A percentile compares a stretch with the other conserved stretches of the same genome.
Conservation (phyloP, 2,888 invertebrate species). For the Agrotis clavis region DNA sequence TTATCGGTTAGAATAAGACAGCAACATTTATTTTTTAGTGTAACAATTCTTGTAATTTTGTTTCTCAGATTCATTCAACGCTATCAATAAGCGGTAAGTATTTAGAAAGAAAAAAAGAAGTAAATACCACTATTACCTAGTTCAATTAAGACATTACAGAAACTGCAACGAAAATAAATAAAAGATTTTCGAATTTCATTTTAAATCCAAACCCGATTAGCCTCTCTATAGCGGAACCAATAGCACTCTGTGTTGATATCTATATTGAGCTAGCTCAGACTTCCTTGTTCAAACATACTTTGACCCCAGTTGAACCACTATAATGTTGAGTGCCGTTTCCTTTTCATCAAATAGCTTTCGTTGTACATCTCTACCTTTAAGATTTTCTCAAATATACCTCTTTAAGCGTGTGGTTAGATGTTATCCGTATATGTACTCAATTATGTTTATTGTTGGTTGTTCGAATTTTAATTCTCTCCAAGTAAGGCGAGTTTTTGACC, state of each 20-base stretch:
- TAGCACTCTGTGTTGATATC: slow-evolving; percentile 3
- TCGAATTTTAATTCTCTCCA: too few relatives aligned
- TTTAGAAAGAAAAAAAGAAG: not conserved
- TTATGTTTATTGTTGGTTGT: too few relatives aligned
- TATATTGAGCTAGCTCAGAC: not conserved
- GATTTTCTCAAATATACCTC: too few relatives aligned
- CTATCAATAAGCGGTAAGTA: too few relatives aligned
- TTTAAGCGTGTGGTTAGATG: too few relatives aligned
- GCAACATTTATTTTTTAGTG: not conserved
- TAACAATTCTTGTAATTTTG: too few relatives aligned
- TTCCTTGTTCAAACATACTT: slow-evolving; percentile 10
- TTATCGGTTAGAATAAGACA: not conserved
- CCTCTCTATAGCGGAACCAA: not conserved
- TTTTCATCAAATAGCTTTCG: not conserved
- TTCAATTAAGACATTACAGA: not conserved
- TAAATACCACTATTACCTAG: not conserved
- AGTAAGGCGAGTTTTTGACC: too few relatives aligned
- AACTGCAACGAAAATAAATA: slow-evolving; percentile 8
- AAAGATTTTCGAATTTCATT: slow-evolving; percentile 2
- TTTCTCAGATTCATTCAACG: too few relatives aligned
- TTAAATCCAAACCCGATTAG: slow-evolving; percentile 3
- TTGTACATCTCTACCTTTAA: not conserved
- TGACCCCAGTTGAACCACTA: not conserved
- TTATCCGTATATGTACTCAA: too few relatives aligned
- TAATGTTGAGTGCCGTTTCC: not conserved